Evolutionary conservation across 2,797 vertebrate genomes (phyloP), one percentile per base, ranked within the genome.

Genomic region (Danio kyathit): DNA sequence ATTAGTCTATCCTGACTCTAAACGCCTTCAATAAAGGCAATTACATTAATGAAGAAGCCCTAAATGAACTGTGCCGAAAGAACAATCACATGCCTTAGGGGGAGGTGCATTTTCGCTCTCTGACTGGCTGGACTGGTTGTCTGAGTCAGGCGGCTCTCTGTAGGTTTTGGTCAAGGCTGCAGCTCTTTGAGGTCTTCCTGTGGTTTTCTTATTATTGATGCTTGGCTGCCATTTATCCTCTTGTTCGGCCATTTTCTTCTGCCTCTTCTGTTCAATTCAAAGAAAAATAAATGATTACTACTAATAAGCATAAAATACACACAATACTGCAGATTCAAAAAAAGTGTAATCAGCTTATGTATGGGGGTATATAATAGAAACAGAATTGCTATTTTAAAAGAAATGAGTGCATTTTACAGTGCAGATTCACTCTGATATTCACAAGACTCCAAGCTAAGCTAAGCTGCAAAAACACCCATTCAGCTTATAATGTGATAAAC

Each of bases 121-220:
- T 71, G 91, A 92, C 48, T 70, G 86, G 84, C 80, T 93, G 46
- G 91, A 92, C 59, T 63, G 86, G 84, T 80, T 92, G 40, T 95
- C 96, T 6, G 92, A 94, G 56, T 95, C 95, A 67, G 94, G 95
- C 61, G 54, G 82, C 9, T 95, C 96, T 88, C 87, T 91, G 65
- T 92, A 92, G 77, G 88, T 95, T 90, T 95, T 96, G 83, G 80
- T 88, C 54, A 81, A 82, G 70, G 88, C 82, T 41, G 90, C 74
- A 63, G 87, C 90, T 92, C 88, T 95, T 84, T 91, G 90, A 82
- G 94, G 94, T 59, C 86, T 88, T 83, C 65, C 76, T 44, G 49
- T 73, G 38, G n/a, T 73, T 40, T 85, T 85, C 71, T 17, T 51
- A 16, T 46, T 75, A 5, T 38, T 57, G 8, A 65, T 41, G 19